Evolutionary conservation across 2,797 vertebrate genomes (phyloP).

Genomic region (Aldrovandia affinis): DNA sequence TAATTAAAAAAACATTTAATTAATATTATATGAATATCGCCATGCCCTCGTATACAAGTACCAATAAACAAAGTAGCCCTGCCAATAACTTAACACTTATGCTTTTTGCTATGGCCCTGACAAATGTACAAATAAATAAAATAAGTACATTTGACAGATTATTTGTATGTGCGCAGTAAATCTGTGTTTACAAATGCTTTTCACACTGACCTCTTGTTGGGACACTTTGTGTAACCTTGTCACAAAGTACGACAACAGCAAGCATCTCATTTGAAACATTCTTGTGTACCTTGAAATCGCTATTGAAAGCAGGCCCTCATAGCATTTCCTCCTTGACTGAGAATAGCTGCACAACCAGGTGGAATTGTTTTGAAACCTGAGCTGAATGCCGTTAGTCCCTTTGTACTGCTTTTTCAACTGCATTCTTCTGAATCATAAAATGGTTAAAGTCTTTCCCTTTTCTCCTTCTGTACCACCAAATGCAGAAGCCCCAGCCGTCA

Average conservation of each 20-base stretch:
- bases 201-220: not conserved
- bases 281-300: not conserved
- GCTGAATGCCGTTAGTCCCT: too few relatives aligned
- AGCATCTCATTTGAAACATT: not conserved
- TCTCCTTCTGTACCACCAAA: not conserved
- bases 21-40: too few relatives aligned
- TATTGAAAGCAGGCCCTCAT: not conserved
- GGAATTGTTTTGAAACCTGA: not conserved
- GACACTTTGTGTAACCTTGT: not conserved
- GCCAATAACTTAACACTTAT: too few relatives aligned
- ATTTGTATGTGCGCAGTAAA: not conserved
- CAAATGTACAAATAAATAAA: too few relatives aligned
- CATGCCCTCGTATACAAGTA: too few relatives aligned
- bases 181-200: not conserved
- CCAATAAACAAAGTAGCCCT: too few relatives aligned
- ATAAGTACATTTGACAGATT: too few relatives aligned
- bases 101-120: too few relatives aligned
- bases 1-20: too few relatives aligned
- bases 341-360: not conserved
- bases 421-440: not conserved
- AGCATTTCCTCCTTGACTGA: not conserved
- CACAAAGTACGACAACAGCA: not conserved
- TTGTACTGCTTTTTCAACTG: too few relatives aligned
- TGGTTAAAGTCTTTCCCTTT: not conserved
- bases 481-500: slow-evolving; percentile 91